Evolutionary conservation across 1,140 invertebrate genomes (phyloP), one percentile per base, ranked within the genome.

Genomic region (Aphelenchoides fujianensis): DNA sequence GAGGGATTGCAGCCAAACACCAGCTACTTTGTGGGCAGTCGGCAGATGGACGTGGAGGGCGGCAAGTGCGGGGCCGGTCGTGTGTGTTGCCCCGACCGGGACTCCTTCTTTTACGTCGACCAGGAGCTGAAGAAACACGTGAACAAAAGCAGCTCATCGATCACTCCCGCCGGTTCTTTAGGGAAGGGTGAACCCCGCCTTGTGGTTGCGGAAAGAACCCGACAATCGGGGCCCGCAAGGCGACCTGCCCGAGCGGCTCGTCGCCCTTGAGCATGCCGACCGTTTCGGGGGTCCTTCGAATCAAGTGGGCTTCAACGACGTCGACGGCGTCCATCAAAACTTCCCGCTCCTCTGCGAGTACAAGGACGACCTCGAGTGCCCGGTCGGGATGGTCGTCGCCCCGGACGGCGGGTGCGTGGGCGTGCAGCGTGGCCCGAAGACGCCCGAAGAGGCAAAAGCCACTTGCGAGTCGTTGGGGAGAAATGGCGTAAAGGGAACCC

Each of bases 311-410:
- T 66, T 66, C 1, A 66, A 66, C 31, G 63, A 66, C 53, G 63
- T 55, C 12, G 63, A 55, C 30, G 63, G 63, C 9, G 1, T 12
- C 12, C 16, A 66, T 30, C 63, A 66, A 31, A 37, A 37, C 16
- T 36, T 66, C 63, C 63, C 63, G 30, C 36, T 66, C 23, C 16
- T 66, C 12, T 66, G 63, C 3, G 63, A 66, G 53, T 66, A 66
- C 32, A 66, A 37, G 1, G 32, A 36, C 53, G 32, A 37, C n/a
- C 16, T 35, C 16, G 28, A 64, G 53, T 66, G 63, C 7, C 63
- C 63, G 30, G 32, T 41, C 16, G 32, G 32, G 0, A 36, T 35
- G 31, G n/a, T 35, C 12, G 16, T 35, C n/a, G 31, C n/a, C 16
- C 5, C 55, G 5, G 63, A 66, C 36, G 63, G 63, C 16, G 30